Conservation (phyloP, 2,113 vertebrate genomes). For the Chrysochloris asiatica region DNA sequence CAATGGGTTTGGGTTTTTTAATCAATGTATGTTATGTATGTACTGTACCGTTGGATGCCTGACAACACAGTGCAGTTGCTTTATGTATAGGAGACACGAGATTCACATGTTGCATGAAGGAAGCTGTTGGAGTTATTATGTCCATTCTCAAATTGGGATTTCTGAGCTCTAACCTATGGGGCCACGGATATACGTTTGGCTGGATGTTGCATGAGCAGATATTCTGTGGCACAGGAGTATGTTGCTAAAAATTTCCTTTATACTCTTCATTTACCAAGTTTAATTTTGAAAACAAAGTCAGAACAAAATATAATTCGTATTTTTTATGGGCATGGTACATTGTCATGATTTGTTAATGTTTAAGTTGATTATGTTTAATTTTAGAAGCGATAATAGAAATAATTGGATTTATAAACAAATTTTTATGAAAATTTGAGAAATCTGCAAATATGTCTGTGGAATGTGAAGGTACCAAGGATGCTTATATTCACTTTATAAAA, state of each 20-base stretch:
- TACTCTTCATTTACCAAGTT: slow-evolving; percentile 6
- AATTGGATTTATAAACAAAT: not conserved
- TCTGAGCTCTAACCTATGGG: too few species aligned
- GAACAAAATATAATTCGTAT: not conserved
- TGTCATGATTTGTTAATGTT: not conserved
- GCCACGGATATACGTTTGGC: too few species aligned
- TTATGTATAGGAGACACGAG: too few species aligned
- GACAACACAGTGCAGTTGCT: too few species aligned
- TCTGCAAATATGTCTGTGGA: slow-evolving; percentile 5
- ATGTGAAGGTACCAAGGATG: not conserved
- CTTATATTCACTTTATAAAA: not conserved
- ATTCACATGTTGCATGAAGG: too few species aligned
- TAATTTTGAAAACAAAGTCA: slow-evolving; percentile 4
- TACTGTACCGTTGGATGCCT: too few species aligned
- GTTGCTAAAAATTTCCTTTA: slow-evolving; percentile 33
- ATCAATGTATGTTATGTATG: too few species aligned
- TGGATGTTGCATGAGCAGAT: too few species aligned
- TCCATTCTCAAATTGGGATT: too few species aligned
- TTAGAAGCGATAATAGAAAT: slow-evolving; percentile 30
- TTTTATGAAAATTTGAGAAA: slow-evolving; percentile 11
- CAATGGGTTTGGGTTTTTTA: too few species aligned
- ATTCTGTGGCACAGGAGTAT: too few species aligned
- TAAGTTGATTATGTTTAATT: slow-evolving; percentile 19
- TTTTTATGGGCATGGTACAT: not conserved
- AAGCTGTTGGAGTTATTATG: too few species aligned